Percentiles rank a stretch among this genome's conserved stretches.
These are phyloP conservation scores for Eupithecia subumbrata DNA, from an alignment of 2,888 invertebrate species.

Conservation along the genomic window DNA sequence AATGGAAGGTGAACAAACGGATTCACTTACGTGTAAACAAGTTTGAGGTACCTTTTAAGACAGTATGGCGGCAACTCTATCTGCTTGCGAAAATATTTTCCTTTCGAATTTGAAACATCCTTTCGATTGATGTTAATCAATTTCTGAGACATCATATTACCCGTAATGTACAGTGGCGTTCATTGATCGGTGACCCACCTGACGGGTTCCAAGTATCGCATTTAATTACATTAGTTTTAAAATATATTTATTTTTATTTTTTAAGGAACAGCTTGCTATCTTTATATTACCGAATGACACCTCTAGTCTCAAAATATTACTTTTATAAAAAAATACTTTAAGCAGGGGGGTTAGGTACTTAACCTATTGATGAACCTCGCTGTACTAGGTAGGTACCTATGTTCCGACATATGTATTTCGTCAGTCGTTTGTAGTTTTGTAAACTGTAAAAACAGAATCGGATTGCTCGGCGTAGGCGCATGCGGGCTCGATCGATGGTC, in stretches of 20 bases:
- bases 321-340: neutral
- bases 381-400: neutral
- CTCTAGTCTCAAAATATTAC: too few relatives aligned
- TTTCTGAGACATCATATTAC: neutral
- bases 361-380: neutral
- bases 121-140: neutral
- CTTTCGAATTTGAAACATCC: neutral
- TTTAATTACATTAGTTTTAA: neutral
- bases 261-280: too few relatives aligned
- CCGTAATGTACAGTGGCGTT: neutral
- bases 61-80: constrained; percentile 3
- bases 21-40: constrained; percentile 40
- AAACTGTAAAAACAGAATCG: constrained; percentile 14
- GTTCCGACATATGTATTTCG: neutral
- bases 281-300: too few relatives aligned
- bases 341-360: too few relatives aligned
- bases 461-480: constrained; percentile 65
- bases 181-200: neutral
- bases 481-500: constrained; percentile 77
- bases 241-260: too few relatives aligned
- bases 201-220: neutral
- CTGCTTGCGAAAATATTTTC: neutral
- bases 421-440: constrained; percentile 13
- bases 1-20: constrained; percentile 69
- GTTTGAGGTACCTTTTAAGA: constrained; percentile 31